Base-by-base conservation (phyloP, 2,888 invertebrate genomes). In the Xestia xanthographa region DNA sequence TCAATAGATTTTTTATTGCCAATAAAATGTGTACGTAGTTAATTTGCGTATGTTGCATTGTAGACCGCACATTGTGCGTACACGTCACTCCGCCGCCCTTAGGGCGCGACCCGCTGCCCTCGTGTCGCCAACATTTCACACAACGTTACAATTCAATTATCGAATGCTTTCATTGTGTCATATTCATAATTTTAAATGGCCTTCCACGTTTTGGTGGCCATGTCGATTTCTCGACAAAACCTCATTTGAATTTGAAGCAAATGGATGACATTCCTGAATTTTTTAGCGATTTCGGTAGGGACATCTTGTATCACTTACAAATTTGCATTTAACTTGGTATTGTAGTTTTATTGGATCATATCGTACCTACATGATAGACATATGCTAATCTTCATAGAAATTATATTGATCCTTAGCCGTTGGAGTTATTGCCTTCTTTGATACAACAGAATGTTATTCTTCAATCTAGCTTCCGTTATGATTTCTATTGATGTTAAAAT, bases 61-160 rank as follows among this genome's bases (percentile, higher is more conserved):
- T 94, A 92, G 94, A 93, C 94, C 95, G 92, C 94, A 91, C 90
- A 93, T 94, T 94, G 94, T 92, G 76, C 79, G 91, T 91, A 88
- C 82, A 90, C 85, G 89, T 87, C 89, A 89, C 91, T 92, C 90
- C 87, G 80, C 85, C 90, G 86, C 87, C 90, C 90, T 90, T 86
- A 92, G 96, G 96, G 96, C 96, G 95, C 95, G 95, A 96, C 95
- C 95, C 92, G 91, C 91, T 95, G 95, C 94, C 95, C 95, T 90
- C 92, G 90, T 91, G 93, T 92, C 92, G 86, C 91, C 90, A 89
- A 90, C 91, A 90, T 92, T 91, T 91, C 91, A 90, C 91, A 91
- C 90, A 91, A 92, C 89, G 91, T 93, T 91, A 94, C 94, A 94
- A 93, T 94, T 94, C 94, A 94, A 94, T 94, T 93, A 93, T 92